These are phyloP conservation scores for Morpho achilles DNA, from an alignment of 2,888 invertebrate genomes.

Conservation along the genomic window DNA sequence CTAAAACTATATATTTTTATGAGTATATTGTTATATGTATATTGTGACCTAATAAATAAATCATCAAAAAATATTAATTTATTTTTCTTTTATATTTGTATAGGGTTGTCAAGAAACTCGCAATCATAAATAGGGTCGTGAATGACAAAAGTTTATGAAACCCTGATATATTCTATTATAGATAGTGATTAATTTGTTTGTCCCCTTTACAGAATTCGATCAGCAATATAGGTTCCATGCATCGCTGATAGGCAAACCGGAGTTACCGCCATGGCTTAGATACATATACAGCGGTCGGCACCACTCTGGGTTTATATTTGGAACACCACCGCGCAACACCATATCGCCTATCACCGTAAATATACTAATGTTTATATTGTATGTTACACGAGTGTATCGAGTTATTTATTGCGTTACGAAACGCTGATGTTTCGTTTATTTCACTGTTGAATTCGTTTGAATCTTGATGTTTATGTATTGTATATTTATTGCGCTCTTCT, in stretches of 20 bases:
- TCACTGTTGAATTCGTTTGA: not conserved
- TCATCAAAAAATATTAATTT: too few relatives aligned
- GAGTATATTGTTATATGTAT: too few relatives aligned
- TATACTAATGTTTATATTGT: slow-evolving; percentile 17
- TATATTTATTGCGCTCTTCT: too few relatives aligned
- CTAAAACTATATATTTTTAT: too few relatives aligned
- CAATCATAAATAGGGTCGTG: too few relatives aligned
- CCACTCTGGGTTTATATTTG: slow-evolving; percentile 89
- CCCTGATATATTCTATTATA: too few relatives aligned
- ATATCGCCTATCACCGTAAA: slow-evolving; percentile 54
- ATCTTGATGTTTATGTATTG: too few relatives aligned
- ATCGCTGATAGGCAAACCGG: slow-evolving; percentile 87
- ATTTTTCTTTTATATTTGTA: too few relatives aligned
- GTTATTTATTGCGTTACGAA: slow-evolving; percentile 5
- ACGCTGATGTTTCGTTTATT: not conserved
- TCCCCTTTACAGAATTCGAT: slow-evolving; percentile 64
- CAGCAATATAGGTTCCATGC: slow-evolving; percentile 86
- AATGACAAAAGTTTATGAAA: too few relatives aligned
- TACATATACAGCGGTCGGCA: slow-evolving; percentile 90
- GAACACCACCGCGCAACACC: slow-evolving; percentile 85
- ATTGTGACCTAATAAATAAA: too few relatives aligned
- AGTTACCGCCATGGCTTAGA: slow-evolving; percentile 91
- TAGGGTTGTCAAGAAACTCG: too few relatives aligned
- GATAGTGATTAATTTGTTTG: not conserved
- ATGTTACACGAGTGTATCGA: slow-evolving; percentile 3